phyloP scores from a whole-genome alignment of 35 echinoderm and acorn worm species.

The Heliocidaris erythrogramma region DNA sequence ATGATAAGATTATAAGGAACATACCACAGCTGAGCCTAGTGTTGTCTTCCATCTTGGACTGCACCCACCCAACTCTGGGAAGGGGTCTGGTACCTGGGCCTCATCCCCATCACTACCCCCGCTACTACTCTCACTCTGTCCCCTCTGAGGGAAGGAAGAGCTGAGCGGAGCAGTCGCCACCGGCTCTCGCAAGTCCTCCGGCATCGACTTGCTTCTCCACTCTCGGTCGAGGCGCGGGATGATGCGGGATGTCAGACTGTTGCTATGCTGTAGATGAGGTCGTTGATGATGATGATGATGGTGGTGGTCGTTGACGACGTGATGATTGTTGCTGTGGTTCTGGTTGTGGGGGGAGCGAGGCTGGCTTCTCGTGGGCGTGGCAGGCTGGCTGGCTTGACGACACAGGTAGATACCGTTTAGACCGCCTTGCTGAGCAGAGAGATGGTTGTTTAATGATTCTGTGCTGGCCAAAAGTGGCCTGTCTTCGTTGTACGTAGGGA shows the following conservation, averaged over 20 bases:
- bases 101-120: conserved; percentile 59
- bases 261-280: conserved; percentile 42
- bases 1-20: conserved; percentile 20
- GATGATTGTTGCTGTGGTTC: conserved; percentile 59
- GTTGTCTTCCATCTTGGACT: conserved; percentile 73
- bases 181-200: conserved; percentile 55
- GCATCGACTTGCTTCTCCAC: conserved; percentile 78
- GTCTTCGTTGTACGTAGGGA: conserved; percentile 81
- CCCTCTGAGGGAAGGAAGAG: conserved; percentile 76
- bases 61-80: conserved; percentile 74
- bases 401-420: conserved; percentile 44
- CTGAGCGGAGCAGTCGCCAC: conserved; percentile 57
- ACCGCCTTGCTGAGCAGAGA: conserved; percentile 19
- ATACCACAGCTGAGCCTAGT: conserved; percentile 75
- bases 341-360: conserved; percentile 48
- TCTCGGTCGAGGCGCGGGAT: conserved; percentile 77
- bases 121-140: conserved; percentile 53
- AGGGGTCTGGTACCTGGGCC: conserved; percentile 77
- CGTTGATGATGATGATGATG: conserved; percentile 37
- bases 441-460: conserved; percentile 42
- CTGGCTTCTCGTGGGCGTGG: neutral
- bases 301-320: conserved; percentile 51
- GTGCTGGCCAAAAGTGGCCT: conserved; percentile 78
- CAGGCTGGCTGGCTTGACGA: neutral
- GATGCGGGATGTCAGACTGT: conserved; percentile 41